Evolutionary conservation across 2,113 vertebrate genomes (phyloP).

Genomic region (Leucopsar rothschildi): DNA sequence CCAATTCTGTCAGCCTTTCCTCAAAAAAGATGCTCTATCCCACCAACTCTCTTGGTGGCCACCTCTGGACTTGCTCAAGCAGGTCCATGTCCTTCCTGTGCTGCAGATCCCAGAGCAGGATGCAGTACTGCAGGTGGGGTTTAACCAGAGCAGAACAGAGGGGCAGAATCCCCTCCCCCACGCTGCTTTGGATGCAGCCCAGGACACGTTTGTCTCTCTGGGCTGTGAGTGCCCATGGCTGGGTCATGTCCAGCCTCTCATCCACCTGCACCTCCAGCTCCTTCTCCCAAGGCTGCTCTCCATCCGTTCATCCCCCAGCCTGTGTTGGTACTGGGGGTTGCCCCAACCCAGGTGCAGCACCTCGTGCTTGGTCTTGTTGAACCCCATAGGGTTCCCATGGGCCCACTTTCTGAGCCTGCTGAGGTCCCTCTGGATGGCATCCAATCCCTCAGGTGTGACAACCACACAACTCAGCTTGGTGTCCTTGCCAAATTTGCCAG

Average conservation of each 20-base stretch:
- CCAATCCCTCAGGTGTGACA: neutral
- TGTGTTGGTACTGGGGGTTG: fast-evolving
- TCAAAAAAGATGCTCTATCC: neutral
- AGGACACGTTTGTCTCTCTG: neutral
- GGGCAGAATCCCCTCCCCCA: neutral
- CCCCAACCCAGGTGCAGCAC: neutral
- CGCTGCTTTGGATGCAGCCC: neutral
- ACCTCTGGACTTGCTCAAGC: neutral
- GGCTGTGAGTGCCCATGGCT: neutral
- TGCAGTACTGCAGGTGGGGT: fast-evolving
- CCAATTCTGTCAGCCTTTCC: neutral
- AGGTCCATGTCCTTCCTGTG: neutral
- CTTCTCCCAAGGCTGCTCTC: neutral
- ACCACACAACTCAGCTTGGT: neutral
- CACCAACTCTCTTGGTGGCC: neutral
- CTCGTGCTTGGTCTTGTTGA: neutral
- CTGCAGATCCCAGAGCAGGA: too few relatives aligned
- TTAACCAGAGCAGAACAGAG: neutral
- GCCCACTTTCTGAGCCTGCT: too few relatives aligned
- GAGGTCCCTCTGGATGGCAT: neutral
- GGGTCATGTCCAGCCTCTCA: neutral
- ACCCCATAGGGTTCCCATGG: neutral
- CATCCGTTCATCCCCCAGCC: fast-evolving
- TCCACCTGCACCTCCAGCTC: neutral
- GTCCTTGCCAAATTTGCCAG: fast-evolving